Base-by-base conservation (phyloP, 1,140 invertebrate species). In the Gryon sp. region DNA sequence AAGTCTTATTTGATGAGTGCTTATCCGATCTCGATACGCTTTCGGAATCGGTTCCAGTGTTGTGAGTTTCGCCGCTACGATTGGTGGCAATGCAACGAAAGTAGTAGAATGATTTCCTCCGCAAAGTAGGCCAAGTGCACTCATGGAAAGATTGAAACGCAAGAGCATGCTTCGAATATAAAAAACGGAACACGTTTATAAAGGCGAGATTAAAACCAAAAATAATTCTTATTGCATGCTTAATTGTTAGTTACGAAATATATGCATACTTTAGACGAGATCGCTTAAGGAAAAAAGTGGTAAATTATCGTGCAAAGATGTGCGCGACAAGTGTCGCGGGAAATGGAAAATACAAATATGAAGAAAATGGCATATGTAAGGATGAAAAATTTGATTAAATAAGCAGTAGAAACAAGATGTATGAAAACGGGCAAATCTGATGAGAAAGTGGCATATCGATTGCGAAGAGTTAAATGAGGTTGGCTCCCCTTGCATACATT, bases 401-500 rank as follows among this genome's bases (percentile, higher is more conserved):
- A n/a, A n/a, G n/a, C n/a, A n/a, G n/a, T n/a, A n/a, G n/a, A n/a
- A n/a, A n/a, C n/a, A n/a, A n/a, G n/a, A n/a, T n/a, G n/a, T n/a
- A n/a, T n/a, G n/a, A n/a, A n/a, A n/a, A n/a, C n/a, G n/a, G n/a
- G n/a, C n/a, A n/a, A n/a, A n/a, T n/a, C n/a, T n/a, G n/a, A n/a
- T n/a, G n/a, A 45, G 46, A 57, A 46, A 73, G 26, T 40, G 30
- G 59, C 38, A 48, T 73, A 81, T 83, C 78, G 78, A 81, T 84
- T 84, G 73, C 30, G 41, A 46, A 69, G 62, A 83, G 70, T 79
- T 80, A 78, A 76, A n/a, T 4, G 46, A 22, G 68, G 63, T 62
- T 52, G 28, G 36, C 50, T 65, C 59, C 26, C 74, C 80, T 80
- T 78, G 73, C 80, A 82, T 82, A 73, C 72, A 82, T 82, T 83